Base-by-base conservation (phyloP, 1,140 invertebrate species). In the Pseudomyrmex concolor region DNA sequence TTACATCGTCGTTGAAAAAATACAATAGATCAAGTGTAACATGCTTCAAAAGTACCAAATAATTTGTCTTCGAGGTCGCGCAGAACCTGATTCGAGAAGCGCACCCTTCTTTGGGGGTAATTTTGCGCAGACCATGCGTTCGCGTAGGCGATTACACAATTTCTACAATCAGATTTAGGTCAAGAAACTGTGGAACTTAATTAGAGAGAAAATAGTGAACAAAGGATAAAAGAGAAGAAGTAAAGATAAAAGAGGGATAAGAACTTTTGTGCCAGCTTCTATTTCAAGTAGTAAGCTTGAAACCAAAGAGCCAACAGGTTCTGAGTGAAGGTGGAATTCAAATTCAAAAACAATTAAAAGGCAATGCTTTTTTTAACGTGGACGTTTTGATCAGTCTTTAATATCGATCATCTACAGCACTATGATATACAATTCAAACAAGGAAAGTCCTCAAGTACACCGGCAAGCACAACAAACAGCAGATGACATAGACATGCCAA, bases 101-200 rank as follows among this genome's bases (percentile, higher is more conserved):
- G 63, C 57, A 76, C 50, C 15, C 25, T 66, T 83, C 54, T 25
- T 50, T 19, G 43, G 70, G 7, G 60, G 50, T 83, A 73, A 55
- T 63, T 72, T 63, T 48, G 71, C 54, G 13, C 19, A 54, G 66
- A n/a, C 48, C 50, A 66, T 51, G 76, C 54, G 34, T 15, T 19
- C 34, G 50, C 34, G 55, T 66, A 71, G 50, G 45, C 55, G 64
- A 84, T 84, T 72, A 84, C 80, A 68, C 67, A 71, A 72, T 66
- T 63, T 87, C 86, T 76, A 80, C 64, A 83, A 76, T 25, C 60
- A 43, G 81, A 85, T 83, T 54, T 68, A 60, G 80, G 78, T 86
- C 71, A 86, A 89, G 82, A 81, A 86, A 86, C 78, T 63, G 66
- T 68, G 74, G 63, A 85, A 87, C 85, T 85, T 87, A 89, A 89